Evolutionary conservation across 2,113 vertebrate genomes (phyloP).

Genomic region (Callospermophilus lateralis): DNA sequence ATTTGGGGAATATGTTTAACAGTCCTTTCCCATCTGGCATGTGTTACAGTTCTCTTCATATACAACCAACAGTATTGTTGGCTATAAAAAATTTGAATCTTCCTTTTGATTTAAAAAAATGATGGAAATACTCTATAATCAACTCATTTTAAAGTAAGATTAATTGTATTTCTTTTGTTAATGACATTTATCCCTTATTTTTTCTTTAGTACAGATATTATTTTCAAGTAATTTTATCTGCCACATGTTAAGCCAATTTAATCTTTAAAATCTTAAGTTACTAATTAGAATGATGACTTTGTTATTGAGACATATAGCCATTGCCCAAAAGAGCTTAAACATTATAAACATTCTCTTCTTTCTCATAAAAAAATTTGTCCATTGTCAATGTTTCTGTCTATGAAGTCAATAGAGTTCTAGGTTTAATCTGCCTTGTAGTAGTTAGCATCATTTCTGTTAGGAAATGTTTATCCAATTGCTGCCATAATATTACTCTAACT

Average conservation of each 20-base stretch:
- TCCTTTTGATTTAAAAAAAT: not conserved
- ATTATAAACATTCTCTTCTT: not conserved
- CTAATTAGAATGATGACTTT: not conserved
- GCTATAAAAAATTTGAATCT: not conserved
- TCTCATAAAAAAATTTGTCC: not conserved
- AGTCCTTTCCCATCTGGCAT: not conserved
- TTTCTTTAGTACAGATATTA: not conserved
- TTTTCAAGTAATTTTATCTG: constrained; percentile 13
- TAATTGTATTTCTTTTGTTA: not conserved
- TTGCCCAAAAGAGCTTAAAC: not conserved
- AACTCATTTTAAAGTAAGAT: not conserved
- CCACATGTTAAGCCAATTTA: not conserved
- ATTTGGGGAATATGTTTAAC: not conserved
- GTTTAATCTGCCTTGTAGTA: not conserved
- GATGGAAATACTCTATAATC: not conserved
- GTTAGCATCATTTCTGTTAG: not conserved
- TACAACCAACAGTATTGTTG: not conserved
- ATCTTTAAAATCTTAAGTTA: not conserved
- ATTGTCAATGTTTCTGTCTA: not conserved
- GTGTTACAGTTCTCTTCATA: not conserved
- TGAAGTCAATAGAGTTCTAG: not conserved
- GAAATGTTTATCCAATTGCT: not conserved
- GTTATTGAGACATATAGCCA: not conserved
- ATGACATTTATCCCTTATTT: not conserved
- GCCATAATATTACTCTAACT: not conserved